Evolutionary conservation across 2,113 vertebrate genomes (phyloP).

Genomic region (Semnopithecus entellus): DNA sequence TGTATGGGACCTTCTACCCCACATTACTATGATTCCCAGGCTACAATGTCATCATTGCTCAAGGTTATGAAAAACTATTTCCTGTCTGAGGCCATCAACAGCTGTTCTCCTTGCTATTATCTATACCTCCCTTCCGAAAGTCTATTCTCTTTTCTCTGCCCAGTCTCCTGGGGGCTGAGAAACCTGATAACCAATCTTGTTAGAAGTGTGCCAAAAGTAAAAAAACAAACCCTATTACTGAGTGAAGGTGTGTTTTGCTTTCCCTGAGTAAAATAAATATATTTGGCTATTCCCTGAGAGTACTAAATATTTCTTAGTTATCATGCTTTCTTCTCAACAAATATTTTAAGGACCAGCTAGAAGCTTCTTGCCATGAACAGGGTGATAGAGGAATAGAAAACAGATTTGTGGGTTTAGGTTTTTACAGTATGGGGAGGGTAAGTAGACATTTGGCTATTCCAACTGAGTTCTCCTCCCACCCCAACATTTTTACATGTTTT

Average conservation of each 20-base stretch:
- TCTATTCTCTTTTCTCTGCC: not conserved
- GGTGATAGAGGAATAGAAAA: not conserved
- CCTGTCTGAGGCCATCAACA: not conserved
- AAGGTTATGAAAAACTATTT: not conserved
- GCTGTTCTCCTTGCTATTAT: not conserved
- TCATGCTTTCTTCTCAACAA: slow-evolving; percentile 1
- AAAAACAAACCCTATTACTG: not conserved
- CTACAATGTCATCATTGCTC: not conserved
- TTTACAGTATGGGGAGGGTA: not conserved
- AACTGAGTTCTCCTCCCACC: not conserved
- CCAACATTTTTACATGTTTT: not conserved
- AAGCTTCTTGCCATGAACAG: not conserved
- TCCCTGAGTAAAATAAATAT: not conserved
- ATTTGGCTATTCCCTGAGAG: too few species aligned
- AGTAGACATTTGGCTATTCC: not conserved
- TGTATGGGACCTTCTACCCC: not conserved
- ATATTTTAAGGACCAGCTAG: not conserved
- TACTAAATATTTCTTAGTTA: not conserved
- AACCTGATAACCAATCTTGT: not conserved
- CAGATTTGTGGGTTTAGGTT: not conserved
- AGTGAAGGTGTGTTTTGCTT: not conserved
- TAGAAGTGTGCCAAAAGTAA: not conserved
- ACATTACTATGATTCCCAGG: not conserved
- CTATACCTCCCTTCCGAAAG: not conserved
- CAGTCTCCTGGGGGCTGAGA: not conserved